A percentile compares a stretch with the other conserved stretches of the same genome.
Conservation (phyloP, 2,113 vertebrate genomes). For the Bubo blakistoni region DNA sequence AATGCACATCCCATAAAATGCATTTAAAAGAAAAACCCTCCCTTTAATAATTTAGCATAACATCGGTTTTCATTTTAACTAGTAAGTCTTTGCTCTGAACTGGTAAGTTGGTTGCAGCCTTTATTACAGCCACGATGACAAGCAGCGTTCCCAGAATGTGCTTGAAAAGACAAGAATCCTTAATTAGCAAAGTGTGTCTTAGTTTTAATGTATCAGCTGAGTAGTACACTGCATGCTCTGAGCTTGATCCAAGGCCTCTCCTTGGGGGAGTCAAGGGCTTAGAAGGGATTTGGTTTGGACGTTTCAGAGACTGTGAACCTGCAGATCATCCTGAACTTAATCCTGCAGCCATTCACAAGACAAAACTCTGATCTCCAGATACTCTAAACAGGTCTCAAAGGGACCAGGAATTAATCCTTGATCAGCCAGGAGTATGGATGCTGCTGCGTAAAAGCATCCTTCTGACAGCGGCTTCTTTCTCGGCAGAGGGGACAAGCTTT, state of each 20-base stretch:
- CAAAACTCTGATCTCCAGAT: background rate
- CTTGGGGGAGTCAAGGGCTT: background rate
- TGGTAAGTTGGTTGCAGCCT: background rate
- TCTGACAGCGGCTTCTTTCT: background rate
- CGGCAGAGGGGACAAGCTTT: background rate
- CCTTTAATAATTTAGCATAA: background rate
- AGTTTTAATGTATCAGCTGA: background rate
- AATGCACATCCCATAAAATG: background rate
- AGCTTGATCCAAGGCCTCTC: background rate
- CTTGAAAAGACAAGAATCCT: background rate
- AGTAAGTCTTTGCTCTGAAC: background rate
- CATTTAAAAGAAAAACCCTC: background rate
- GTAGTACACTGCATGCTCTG: background rate
- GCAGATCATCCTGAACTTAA: constrained; percentile 2
- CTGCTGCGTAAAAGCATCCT: background rate
- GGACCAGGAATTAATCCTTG: background rate
- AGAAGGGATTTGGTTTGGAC: constrained; percentile 3
- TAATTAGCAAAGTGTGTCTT: background rate
- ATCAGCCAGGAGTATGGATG: background rate
- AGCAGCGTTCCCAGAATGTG: background rate
- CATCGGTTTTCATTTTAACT: background rate
- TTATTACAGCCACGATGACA: background rate
- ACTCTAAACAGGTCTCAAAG: background rate
- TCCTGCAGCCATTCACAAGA: background rate
- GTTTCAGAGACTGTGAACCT: background rate